Percentiles rank a stretch among this genome's conserved stretches.
Conservation (phyloP, 1,140 invertebrate genomes). For the Scaptodrosophila lebanonensis region DNA sequence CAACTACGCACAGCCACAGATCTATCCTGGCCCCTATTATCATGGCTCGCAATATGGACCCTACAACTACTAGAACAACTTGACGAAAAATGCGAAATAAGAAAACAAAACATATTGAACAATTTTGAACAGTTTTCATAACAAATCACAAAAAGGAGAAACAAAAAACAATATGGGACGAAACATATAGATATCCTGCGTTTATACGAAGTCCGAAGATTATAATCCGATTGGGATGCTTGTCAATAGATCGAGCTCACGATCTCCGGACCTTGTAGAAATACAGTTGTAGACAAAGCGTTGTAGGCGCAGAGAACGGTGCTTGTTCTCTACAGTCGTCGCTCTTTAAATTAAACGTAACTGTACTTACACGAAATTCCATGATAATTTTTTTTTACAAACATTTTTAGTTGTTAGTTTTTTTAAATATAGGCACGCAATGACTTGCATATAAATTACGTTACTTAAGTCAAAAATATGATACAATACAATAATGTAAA, state of each 20-base stretch:
- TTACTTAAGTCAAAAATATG: slow-evolving; percentile 55
- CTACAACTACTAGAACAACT: slow-evolving; percentile 86
- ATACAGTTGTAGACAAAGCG: too few relatives aligned
- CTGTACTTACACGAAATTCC: slow-evolving; percentile 19
- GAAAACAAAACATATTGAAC: slow-evolving; percentile 6
- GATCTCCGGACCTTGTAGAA: too few relatives aligned
- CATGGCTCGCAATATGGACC: slow-evolving; percentile 95
- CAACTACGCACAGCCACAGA: slow-evolving; percentile 89
- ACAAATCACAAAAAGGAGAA: slow-evolving; percentile 35
- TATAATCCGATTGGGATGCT: too few relatives aligned
- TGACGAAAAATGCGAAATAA: slow-evolving; percentile 20
- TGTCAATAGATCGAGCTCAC: too few relatives aligned
- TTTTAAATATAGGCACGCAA: slow-evolving; percentile 4
- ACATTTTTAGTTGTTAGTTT: slow-evolving; percentile 46
- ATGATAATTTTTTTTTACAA: slow-evolving; percentile 50
- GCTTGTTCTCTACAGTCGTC: too few relatives aligned
- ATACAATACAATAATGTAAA: slow-evolving; percentile 40
- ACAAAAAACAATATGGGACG: slow-evolving; percentile 10
- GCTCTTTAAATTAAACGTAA: too few relatives aligned
- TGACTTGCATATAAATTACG: slow-evolving; percentile 34
- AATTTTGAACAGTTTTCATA: slow-evolving; percentile 11
- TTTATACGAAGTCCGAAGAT: too few relatives aligned
- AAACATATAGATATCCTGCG: slow-evolving; percentile 9
- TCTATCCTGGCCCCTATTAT: slow-evolving; percentile 91
- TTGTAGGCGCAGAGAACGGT: too few relatives aligned